Evolutionary conservation across 2,113 vertebrate species (phyloP), one percentile per base, ranked within the genome.

Genomic region (Neogobius melanostomus): DNA sequence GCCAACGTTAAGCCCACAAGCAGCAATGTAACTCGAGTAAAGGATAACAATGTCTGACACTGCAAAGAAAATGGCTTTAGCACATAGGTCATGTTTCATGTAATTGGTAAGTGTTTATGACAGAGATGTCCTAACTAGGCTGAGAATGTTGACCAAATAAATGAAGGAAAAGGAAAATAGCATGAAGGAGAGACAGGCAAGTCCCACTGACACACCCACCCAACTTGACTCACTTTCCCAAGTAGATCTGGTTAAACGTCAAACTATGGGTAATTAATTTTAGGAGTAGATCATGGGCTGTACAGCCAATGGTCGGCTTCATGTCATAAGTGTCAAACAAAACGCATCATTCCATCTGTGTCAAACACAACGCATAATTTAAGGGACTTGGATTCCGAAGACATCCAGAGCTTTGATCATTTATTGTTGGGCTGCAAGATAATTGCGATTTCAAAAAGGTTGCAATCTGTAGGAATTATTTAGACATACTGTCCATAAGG

Each of bases 221-320:
- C 8, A 81, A 72, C 12, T 83, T 74, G 56, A 86, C 77, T 88
- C 66, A 84, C 82, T 90, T 92, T 91, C 91, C 87, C 88, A 92
- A 91, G 88, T 90, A 79, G 92, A 82, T 91, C 89, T 68, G 51
- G 83, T 91, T 92, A 87, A 89, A 6, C 0, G 72, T 50, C 81
- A 84, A 72, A 69, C 62, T 11, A 14, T 12, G 12, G 14, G 5
- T 12, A 10, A 11, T 5, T n/a, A n/a, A n/a, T 50, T 14, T 8
- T 50, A 50, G 11, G 14, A 5, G 14, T 50, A 36, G 49, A 50
- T 12, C 49, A 50, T 5, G 14, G 15, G 14, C 56, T 44, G n/a
- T 15, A n/a, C 14, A 61, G 36, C 42, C 59, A 61, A 60, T 42
- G n/a, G 44, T 44, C 9, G 7, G 42, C 42, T n/a, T 61, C n/a